Conservation (phyloP, 2,113 vertebrate genomes). For the Furnarius figulus region DNA sequence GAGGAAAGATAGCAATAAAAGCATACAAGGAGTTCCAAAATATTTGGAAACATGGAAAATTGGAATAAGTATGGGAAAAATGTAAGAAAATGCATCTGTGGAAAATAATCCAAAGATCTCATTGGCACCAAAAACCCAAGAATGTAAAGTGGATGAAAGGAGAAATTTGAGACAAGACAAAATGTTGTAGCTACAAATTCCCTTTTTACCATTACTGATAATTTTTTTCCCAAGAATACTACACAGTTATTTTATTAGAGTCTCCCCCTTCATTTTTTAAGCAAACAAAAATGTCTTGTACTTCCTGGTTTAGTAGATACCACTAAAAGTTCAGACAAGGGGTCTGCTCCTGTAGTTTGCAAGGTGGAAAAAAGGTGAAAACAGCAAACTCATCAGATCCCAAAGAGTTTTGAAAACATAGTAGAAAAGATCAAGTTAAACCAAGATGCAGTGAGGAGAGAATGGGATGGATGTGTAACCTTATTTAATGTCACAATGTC, state of each 20-base stretch:
- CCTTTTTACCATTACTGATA: neutral
- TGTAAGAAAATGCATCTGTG: neutral
- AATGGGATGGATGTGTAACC: neutral
- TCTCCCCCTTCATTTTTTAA: neutral
- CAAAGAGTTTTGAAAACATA: neutral
- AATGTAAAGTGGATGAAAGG: neutral
- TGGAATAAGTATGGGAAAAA: neutral
- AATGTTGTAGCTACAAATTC: neutral
- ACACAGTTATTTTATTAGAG: neutral
- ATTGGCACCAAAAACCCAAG: neutral
- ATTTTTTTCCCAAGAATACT: neutral
- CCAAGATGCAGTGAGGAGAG: neutral
- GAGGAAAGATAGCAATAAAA: neutral
- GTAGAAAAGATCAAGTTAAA: neutral
- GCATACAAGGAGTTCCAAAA: neutral
- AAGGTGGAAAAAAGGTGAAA: neutral
- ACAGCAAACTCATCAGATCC: neutral
- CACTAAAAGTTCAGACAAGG: neutral
- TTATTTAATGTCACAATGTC: neutral
- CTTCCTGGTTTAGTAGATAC: neutral
- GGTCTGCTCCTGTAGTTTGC: neutral
- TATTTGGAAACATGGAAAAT: neutral
- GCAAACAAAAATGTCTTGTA: neutral
- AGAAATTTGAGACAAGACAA: neutral
- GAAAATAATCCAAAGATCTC: neutral